phyloP scores from a whole-genome alignment of 1,140 invertebrate species.

The Tyrophagus putrescentiae region DNA sequence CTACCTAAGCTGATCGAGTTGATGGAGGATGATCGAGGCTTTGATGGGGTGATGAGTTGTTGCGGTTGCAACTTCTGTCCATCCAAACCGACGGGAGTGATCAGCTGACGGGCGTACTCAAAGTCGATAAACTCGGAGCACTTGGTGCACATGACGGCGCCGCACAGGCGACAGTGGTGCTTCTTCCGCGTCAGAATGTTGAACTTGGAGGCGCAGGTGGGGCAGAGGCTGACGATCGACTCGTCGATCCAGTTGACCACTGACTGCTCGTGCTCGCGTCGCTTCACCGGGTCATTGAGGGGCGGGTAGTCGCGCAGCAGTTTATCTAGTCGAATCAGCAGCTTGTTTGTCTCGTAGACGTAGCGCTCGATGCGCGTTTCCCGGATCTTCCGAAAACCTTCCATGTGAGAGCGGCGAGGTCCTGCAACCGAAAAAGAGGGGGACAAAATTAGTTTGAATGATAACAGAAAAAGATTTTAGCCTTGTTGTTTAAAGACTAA shows the following conservation, averaged over 20 bases:
- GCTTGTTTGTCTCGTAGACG: slow-evolving; percentile 84
- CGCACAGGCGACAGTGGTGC: slow-evolving; percentile 92
- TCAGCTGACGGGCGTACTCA: slow-evolving; percentile 59
- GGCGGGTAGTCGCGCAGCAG: slow-evolving; percentile 60
- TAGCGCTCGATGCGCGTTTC: slow-evolving; percentile 62
- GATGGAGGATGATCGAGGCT: not conserved
- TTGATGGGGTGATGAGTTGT: not conserved
- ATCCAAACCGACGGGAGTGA: slow-evolving; percentile 17
- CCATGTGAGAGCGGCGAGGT: slow-evolving; percentile 48
- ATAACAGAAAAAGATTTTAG: not conserved
- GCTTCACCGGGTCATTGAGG: slow-evolving; percentile 9
- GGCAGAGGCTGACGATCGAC: slow-evolving; percentile 69
- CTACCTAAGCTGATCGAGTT: not conserved
- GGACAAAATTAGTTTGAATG: slow-evolving; percentile 20
- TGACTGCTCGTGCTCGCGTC: slow-evolving; percentile 45
- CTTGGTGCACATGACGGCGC: slow-evolving; percentile 80
- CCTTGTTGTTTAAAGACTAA: slow-evolving; percentile 10
- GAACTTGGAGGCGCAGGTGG: slow-evolving; percentile 74
- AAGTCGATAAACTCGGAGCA: slow-evolving; percentile 78
- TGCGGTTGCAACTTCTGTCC: not conserved
- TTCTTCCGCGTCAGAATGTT: slow-evolving; percentile 60
- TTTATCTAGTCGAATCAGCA: slow-evolving; percentile 83
- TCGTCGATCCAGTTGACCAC: slow-evolving; percentile 89
- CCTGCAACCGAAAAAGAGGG: slow-evolving; percentile 37
- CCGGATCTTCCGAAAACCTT: slow-evolving; percentile 59